Percentiles rank a stretch among this genome's conserved stretches.
These are phyloP conservation scores for Crotalus viridis DNA, from an alignment of 2,113 vertebrate genomes.

Conservation along the genomic window DNA sequence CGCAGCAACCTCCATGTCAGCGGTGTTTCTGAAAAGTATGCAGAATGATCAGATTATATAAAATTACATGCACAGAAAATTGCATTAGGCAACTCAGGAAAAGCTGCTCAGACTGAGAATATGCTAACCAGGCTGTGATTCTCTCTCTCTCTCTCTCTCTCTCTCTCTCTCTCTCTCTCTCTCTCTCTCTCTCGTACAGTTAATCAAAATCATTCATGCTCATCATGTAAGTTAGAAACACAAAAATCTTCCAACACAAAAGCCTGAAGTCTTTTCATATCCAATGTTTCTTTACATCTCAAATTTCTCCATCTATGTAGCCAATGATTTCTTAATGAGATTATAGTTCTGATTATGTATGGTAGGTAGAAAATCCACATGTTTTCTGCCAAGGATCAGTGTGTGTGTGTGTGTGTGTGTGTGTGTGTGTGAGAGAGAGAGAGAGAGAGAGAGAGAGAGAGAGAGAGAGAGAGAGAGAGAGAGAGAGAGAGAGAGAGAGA, in stretches of 20 bases:
- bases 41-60: slow-evolving; percentile 59
- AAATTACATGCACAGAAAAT: slow-evolving; percentile 59
- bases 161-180: background rate
- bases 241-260: slow-evolving; percentile 1
- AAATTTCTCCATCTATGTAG: slow-evolving; percentile 23
- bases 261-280: background rate
- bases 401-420: background rate
- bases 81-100: slow-evolving; percentile 48
- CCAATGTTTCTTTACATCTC: background rate
- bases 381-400: background rate
- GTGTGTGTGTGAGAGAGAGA: too few species aligned
- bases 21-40: slow-evolving; percentile 32
- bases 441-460: too few species aligned
- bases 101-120: slow-evolving; percentile 44
- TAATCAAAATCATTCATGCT: slow-evolving; percentile 17
- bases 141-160: background rate
- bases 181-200: background rate
- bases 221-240: slow-evolving; percentile 27
- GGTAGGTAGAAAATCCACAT: background rate
- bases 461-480: too few species aligned
- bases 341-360: slow-evolving; percentile 13
- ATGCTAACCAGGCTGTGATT: slow-evolving; percentile 27
- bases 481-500: too few species aligned
- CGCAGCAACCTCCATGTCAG: background rate
- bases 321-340: background rate